phyloP scores from a whole-genome alignment of 1,140 invertebrate species.

The Trinorchestia longiramus region DNA sequence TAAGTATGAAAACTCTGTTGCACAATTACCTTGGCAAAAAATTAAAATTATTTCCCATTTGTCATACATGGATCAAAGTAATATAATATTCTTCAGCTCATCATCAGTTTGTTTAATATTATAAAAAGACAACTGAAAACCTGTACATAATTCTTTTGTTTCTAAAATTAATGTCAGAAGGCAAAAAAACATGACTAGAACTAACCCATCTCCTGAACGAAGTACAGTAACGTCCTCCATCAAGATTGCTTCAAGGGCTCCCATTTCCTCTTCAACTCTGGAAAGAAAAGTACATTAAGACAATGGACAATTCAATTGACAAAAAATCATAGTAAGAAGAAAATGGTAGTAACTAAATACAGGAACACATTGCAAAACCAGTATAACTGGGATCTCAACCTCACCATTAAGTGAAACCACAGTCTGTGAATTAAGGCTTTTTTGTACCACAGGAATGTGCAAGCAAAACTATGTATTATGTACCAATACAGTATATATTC shows the following conservation, averaged over 20 bases:
- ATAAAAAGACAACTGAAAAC: neutral
- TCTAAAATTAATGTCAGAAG: too few relatives aligned
- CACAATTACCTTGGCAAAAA: neutral
- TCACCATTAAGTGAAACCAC: too few relatives aligned
- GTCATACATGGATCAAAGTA: neutral
- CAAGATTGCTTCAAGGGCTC: slow-evolving; percentile 13
- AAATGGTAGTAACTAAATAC: neutral
- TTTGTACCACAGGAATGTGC: too few relatives aligned
- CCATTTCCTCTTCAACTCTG: slow-evolving; percentile 29
- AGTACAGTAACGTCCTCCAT: slow-evolving; percentile 25
- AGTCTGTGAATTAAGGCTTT: too few relatives aligned
- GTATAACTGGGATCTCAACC: too few relatives aligned
- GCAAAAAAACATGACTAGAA: neutral
- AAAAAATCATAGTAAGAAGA: neutral
- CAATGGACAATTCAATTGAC: neutral
- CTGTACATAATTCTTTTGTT: neutral
- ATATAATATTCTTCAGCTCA: neutral
- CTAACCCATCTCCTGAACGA: slow-evolving; percentile 22
- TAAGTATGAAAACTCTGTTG: too few relatives aligned
- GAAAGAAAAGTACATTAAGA: neutral
- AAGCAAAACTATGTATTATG: too few relatives aligned
- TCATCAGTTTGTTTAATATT: neutral
- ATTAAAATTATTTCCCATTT: neutral
- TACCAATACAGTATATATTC: too few relatives aligned
- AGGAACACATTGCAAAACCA: neutral